Base-by-base conservation (phyloP, 2,113 vertebrate genomes). In the Hucho hucho region DNA sequence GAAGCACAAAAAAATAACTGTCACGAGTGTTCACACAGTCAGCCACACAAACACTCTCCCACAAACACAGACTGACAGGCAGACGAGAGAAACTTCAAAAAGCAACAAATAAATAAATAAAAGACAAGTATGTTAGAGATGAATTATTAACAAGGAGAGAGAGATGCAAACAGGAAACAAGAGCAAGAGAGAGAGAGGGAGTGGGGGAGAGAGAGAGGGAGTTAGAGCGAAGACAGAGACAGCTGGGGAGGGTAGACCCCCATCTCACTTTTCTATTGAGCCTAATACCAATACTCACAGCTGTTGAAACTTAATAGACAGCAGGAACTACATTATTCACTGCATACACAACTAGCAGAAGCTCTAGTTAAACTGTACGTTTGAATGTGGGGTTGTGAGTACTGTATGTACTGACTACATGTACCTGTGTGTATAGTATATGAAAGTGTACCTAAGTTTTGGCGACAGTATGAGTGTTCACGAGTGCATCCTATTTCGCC, bases 91-190 rank as follows among this genome's bases (percentile, higher is more conserved):
- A 81, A 91, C 89, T 91, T 90, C 87, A 91, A 89, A 73, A 91
- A 69, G 87, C 80, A 0, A 79, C 78, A 87, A 86, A 88, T 86
- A 83, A 91, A 90, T 90, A 77, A 91, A 89, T 89, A 74, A 90
- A 77, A 81, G 78, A 79, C 49, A 32, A 84, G 79, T 82, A 69
- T 86, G 82, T 85, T 80, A 43, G 72, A 82, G 86, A 85, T 87
- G 76, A 90, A 90, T 87, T 84, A 89, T 88, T 90, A 85, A 89
- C 67, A 83, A 32, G 77, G 77, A 68, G 71, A 78, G 72, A 76
- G 75, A 81, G 86, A 71, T 11, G 70, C 78, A 87, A 83, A 90
- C 81, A 89, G 88, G 84, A 87, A 85, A 70, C 26, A 37, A 77
- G 74, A 80, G 79, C 69, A 75, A 67, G 6, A 75, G 74, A 80